A percentile compares a stretch with the other conserved stretches of the same genome.
Evolutionary conservation across 1,140 invertebrate genomes (phyloP).

Genomic region (Sinonovacula constricta): DNA sequence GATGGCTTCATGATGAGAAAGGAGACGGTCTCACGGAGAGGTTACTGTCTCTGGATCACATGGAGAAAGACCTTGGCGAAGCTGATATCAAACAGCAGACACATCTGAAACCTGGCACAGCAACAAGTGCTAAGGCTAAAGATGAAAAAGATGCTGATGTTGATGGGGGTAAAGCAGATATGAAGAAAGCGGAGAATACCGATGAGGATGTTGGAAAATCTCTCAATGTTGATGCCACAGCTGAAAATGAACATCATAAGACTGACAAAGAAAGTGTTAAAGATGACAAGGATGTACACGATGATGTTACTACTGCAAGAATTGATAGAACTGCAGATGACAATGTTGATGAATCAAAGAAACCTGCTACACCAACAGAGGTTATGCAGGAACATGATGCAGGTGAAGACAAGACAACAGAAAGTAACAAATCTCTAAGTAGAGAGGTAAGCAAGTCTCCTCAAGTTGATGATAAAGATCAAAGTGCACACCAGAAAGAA

Average conservation of each 20-base stretch:
- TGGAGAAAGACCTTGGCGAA: conserved; percentile 3
- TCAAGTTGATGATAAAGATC: not conserved
- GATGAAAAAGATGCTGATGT: not conserved
- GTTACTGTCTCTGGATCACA: conserved; percentile 54
- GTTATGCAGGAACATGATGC: not conserved
- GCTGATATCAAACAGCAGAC: not conserved
- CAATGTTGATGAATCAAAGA: conserved; percentile 7
- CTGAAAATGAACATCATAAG: not conserved
- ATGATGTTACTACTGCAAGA: not conserved
- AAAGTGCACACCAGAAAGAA: not conserved
- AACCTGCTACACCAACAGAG: not conserved
- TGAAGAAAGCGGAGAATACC: conserved; percentile 1
- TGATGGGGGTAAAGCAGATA: not conserved
- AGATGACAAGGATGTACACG: not conserved
- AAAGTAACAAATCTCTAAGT: not conserved
- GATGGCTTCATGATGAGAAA: conserved; percentile 70
- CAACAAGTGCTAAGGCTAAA: conserved; percentile 5
- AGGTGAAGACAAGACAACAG: not conserved
- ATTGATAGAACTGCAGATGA: not conserved
- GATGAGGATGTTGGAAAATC: not conserved
- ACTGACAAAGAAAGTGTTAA: not conserved
- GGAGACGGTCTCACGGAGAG: conserved; percentile 62
- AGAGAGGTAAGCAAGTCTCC: not conserved
- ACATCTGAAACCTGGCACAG: no score
- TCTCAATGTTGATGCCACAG: not conserved